Conservation (phyloP, 2,888 invertebrate species). For the Marasmarcha lunaedactyla region DNA sequence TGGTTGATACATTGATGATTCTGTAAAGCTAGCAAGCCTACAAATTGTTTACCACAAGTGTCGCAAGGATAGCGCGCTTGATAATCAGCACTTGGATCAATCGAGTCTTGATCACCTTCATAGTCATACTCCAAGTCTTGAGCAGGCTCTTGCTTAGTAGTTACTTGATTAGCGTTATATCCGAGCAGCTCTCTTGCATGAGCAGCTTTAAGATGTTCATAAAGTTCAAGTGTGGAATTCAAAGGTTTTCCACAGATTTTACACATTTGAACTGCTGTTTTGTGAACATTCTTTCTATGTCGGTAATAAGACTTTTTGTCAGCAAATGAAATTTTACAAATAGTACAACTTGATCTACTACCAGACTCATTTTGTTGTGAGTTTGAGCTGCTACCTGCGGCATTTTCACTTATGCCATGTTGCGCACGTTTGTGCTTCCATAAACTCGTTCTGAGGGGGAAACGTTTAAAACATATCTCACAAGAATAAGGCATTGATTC, state of each 20-base stretch:
- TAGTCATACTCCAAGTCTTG: slow-evolving; percentile 45
- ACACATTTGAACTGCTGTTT: slow-evolving; percentile 67
- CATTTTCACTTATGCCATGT: slow-evolving; percentile 33
- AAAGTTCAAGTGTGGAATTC: slow-evolving; percentile 72
- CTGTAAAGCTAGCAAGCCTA: slow-evolving; percentile 60
- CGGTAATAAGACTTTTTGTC: slow-evolving; percentile 72
- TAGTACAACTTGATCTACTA: slow-evolving; percentile 66
- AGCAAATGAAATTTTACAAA: slow-evolving; percentile 72
- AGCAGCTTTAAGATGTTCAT: slow-evolving; percentile 73
- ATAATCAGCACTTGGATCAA: slow-evolving; percentile 50
- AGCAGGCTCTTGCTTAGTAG: slow-evolving; percentile 39
- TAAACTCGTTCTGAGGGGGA: slow-evolving; percentile 55
- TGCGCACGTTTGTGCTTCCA: slow-evolving; percentile 66
- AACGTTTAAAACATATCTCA: slow-evolving; percentile 56
- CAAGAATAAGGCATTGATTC: slow-evolving; percentile 49
- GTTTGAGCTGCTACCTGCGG: slow-evolving; percentile 9
- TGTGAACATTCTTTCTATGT: slow-evolving; percentile 70
- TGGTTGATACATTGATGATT: slow-evolving; percentile 67
- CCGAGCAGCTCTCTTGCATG: slow-evolving; percentile 64
- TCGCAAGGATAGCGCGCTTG: slow-evolving; percentile 67
- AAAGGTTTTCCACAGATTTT: slow-evolving; percentile 74
- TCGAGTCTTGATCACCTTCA: slow-evolving; percentile 43
- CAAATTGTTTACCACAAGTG: slow-evolving; percentile 67
- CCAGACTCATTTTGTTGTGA: slow-evolving; percentile 14
- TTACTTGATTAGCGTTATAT: slow-evolving; percentile 52